These are phyloP conservation scores for Drosophila equinoxialis DNA, from an alignment of 1,140 invertebrate genomes.

Conservation along the genomic window DNA sequence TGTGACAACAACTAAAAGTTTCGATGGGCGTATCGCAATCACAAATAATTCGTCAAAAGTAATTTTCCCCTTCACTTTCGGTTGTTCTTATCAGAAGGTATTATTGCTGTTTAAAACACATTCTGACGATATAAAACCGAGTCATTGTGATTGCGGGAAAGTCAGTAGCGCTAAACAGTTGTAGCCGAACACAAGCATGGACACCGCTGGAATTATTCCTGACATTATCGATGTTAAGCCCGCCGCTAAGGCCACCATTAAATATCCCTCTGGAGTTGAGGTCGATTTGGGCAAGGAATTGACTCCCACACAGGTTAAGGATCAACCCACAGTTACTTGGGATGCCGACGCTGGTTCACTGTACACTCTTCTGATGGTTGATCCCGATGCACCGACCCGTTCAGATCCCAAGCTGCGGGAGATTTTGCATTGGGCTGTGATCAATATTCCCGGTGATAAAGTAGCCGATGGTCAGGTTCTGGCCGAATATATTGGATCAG, in stretches of 20 bases:
- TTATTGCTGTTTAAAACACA: slow-evolving; percentile 45
- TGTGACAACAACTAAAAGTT: too few relatives aligned
- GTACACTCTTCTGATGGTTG: slow-evolving; percentile 90
- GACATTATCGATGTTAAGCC: slow-evolving; percentile 88
- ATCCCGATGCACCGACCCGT: too few relatives aligned
- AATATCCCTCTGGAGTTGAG: slow-evolving; percentile 85
- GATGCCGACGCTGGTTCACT: slow-evolving; percentile 85
- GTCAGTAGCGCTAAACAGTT: slow-evolving; percentile 25
- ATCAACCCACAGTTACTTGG: slow-evolving; percentile 85
- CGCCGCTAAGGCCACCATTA: slow-evolving; percentile 84
- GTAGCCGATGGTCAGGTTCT: slow-evolving; percentile 89
- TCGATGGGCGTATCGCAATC: too few relatives aligned
- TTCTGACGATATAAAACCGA: slow-evolving; percentile 54
- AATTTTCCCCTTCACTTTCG: too few relatives aligned
- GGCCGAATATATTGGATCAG: slow-evolving; percentile 92
- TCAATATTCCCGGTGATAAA: slow-evolving; percentile 93
- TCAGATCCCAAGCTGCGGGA: slow-evolving; percentile 86
- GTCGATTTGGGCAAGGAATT: slow-evolving; percentile 89
- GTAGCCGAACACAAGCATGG: slow-evolving; percentile 61
- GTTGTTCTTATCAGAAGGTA: too few relatives aligned
- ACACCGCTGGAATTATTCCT: slow-evolving; percentile 85
- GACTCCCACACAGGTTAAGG: slow-evolving; percentile 84
- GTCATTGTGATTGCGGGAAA: slow-evolving; percentile 47
- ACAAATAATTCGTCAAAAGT: too few relatives aligned
- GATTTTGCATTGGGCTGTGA: slow-evolving; percentile 95